Evolutionary conservation across 2,113 vertebrate species (phyloP).

Genomic region (Ammodytes dubius): DNA sequence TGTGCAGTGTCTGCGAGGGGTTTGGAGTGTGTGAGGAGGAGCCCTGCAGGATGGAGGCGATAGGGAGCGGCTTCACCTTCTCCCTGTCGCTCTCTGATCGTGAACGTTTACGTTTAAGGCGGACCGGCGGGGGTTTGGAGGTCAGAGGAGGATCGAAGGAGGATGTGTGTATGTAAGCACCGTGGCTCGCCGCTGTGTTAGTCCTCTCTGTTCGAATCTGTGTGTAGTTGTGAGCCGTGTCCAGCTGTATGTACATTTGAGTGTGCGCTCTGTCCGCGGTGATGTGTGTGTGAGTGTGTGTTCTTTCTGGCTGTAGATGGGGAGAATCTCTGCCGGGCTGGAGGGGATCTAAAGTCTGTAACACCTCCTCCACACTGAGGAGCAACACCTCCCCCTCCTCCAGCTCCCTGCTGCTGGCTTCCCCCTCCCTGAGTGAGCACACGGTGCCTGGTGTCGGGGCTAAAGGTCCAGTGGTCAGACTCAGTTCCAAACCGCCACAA

Average conservation of each 20-base stretch:
- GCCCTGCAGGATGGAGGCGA: slow-evolving; percentile 94
- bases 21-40: slow-evolving; percentile 88
- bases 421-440: slow-evolving; percentile 92
- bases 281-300: slow-evolving; percentile 60
- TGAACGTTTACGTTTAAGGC: slow-evolving; percentile 94
- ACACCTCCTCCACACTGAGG: slow-evolving; percentile 93
- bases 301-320: slow-evolving; percentile 66
- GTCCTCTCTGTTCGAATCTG: slow-evolving; percentile 78
- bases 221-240: slow-evolving; percentile 79
- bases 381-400: slow-evolving; percentile 90
- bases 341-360: slow-evolving; percentile 86
- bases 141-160: slow-evolving; percentile 87
- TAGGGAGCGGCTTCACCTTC: slow-evolving; percentile 94
- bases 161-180: slow-evolving; percentile 80
- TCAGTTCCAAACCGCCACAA: slow-evolving; percentile 84
- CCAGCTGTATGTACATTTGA: slow-evolving; percentile 79
- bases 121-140: slow-evolving; percentile 88
- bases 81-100: slow-evolving; percentile 97
- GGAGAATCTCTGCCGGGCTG: slow-evolving; percentile 69
- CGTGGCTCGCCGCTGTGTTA: slow-evolving; percentile 81
- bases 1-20: slow-evolving; percentile 87
- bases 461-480: slow-evolving; percentile 85
- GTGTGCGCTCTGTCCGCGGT: slow-evolving; percentile 70
- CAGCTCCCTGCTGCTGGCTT: slow-evolving; percentile 84
- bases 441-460: slow-evolving; percentile 83